A percentile compares a stretch with the other conserved stretches of the same genome.
Evolutionary conservation across 2,113 vertebrate genomes (phyloP).

Genomic region (Piprites chloris): DNA sequence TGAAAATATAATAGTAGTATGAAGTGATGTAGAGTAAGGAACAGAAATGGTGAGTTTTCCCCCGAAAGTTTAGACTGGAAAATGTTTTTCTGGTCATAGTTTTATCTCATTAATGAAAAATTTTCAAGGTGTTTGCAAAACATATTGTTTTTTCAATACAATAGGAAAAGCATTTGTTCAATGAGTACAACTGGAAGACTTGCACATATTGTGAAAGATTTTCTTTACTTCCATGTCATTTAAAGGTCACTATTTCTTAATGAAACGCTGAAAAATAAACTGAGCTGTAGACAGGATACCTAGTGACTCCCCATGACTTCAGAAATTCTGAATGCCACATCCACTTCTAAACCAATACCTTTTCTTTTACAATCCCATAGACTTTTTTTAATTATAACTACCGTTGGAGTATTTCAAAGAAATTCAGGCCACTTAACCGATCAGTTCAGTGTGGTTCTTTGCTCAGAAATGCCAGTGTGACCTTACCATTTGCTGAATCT

Average conservation of each 20-base stretch:
- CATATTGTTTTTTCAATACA: too few relatives aligned
- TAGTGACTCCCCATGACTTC: background rate
- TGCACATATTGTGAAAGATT: slow-evolving; percentile 8
- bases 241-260: background rate
- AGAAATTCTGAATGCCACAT: background rate
- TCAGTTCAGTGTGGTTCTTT: background rate
- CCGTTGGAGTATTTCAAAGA: background rate
- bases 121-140: background rate
- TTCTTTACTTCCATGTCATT: background rate
- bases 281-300: background rate
- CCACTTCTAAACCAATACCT: background rate
- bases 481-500: slow-evolving; percentile 65
- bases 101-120: slow-evolving; percentile 5
- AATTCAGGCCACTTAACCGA: background rate
- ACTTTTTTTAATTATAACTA: background rate
- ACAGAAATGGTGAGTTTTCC: background rate
- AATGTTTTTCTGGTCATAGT: background rate
- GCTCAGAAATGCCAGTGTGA: slow-evolving; percentile 45
- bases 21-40: background rate
- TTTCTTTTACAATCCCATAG: background rate
- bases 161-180: too few relatives aligned
- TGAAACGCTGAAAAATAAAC: background rate
- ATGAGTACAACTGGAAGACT: background rate
- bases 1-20: background rate
- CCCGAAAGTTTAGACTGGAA: background rate